Evolutionary conservation across 2,888 invertebrate species (phyloP).

Genomic region (Aspidiotus destructor): DNA sequence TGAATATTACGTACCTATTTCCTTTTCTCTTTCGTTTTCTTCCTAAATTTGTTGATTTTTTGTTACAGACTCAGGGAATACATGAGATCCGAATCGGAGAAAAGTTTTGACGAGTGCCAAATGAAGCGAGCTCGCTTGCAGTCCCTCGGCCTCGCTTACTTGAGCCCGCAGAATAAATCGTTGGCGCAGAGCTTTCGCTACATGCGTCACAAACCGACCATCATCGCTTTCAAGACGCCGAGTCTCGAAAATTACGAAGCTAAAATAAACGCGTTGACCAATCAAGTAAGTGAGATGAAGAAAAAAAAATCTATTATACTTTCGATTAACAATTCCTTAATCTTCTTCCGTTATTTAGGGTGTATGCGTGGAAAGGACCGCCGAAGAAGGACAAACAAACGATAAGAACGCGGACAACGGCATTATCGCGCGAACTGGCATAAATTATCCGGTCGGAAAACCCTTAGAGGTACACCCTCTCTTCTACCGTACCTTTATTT

Average conservation of each 20-base stretch:
- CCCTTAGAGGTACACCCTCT: conserved; percentile 58
- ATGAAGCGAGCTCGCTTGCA: conserved; percentile 55
- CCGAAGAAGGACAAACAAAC: conserved; percentile 52
- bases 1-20: too few relatives aligned
- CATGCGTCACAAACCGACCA: conserved; percentile 79
- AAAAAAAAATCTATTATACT: too few relatives aligned
- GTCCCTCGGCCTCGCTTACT: conserved; percentile 57
- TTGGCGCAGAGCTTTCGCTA: conserved; percentile 80
- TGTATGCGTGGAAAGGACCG: conserved; percentile 46
- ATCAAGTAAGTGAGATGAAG: conserved; percentile 13
- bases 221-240: conserved; percentile 78
- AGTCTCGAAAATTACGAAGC: conserved; percentile 61
- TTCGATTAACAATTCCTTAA: too few relatives aligned
- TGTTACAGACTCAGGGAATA: conserved; percentile 55
- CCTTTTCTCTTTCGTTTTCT: too few relatives aligned
- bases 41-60: too few relatives aligned
- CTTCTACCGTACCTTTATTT: too few relatives aligned
- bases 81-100: conserved; percentile 69
- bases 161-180: conserved; percentile 67
- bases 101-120: conserved; percentile 59
- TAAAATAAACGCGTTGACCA: conserved; percentile 42
- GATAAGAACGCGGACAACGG: conserved; percentile 27
- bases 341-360: conserved; percentile 15
- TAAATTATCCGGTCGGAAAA: conserved; percentile 67
- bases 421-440: conserved; percentile 39